These are phyloP conservation scores for Apostichopus japonicus DNA, from an alignment of 35 echinoderm and acorn worm species.

Conservation along the genomic window DNA sequence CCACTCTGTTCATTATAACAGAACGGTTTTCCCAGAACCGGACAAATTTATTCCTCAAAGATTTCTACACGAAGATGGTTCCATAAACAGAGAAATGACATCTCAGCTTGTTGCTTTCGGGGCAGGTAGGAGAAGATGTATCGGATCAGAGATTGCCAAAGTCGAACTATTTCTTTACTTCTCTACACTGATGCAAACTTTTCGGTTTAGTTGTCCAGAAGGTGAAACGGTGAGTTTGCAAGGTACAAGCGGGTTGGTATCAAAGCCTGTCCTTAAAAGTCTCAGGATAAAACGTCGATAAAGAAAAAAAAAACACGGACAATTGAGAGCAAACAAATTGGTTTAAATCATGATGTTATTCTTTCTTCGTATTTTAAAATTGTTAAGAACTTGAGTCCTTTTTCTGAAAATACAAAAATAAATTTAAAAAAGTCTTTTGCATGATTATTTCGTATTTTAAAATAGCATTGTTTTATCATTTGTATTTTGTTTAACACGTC, in stretches of 20 bases:
- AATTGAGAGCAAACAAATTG: no score
- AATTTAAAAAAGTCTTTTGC: no score
- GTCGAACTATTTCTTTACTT: slow-evolving; percentile 60
- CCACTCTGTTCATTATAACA: slow-evolving; percentile 58
- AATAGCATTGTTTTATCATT: no score
- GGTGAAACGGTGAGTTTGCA: slow-evolving; percentile 45
- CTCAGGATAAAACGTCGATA: slow-evolving; percentile 17
- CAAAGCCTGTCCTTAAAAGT: slow-evolving; percentile 24
- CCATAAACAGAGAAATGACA: slow-evolving; percentile 29
- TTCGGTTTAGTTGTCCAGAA: slow-evolving; percentile 49
- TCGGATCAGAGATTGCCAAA: slow-evolving; percentile 48
- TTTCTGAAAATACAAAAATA: no score
- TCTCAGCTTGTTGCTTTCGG: slow-evolving; percentile 50
- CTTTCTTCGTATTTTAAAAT: no score
- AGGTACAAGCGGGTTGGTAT: slow-evolving; percentile 18
- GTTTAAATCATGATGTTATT: no score
- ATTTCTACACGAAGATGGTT: slow-evolving; percentile 55
- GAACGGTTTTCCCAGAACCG: slow-evolving; percentile 21
- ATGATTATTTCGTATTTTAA: no score
- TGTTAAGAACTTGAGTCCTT: no score
- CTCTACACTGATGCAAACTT: slow-evolving; percentile 48
- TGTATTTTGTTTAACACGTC: no score
- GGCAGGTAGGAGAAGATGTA: slow-evolving; percentile 50
- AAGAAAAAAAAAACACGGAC: background rate
- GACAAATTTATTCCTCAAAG: slow-evolving; percentile 52